Conservation (phyloP, 2,797 vertebrate species). For the Limosa lapponica region DNA sequence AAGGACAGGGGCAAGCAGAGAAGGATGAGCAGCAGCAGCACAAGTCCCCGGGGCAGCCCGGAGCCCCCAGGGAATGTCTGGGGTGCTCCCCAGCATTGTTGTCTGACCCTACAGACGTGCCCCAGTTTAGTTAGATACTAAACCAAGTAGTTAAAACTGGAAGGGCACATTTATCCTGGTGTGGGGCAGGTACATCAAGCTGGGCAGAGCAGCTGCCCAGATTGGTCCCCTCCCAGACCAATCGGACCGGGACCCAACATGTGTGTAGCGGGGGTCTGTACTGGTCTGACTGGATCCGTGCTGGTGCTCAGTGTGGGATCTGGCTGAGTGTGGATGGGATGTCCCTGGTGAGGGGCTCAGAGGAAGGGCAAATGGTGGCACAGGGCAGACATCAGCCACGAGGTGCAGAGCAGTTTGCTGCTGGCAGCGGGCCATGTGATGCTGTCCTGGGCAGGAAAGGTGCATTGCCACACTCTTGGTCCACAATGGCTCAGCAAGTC, state of each 20-base stretch:
- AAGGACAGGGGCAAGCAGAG: not conserved
- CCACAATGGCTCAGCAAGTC: not conserved
- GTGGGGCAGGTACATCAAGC: not conserved
- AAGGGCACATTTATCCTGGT: not conserved
- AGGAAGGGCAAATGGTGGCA: not conserved
- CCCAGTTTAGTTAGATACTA: not conserved
- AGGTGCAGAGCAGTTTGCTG: not conserved
- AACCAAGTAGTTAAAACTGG: not conserved
- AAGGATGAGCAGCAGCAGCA: not conserved
- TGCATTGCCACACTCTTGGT: not conserved
- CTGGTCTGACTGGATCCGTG: not conserved
- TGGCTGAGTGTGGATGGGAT: not conserved
- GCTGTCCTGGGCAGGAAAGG: not conserved
- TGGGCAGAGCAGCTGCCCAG: not conserved
- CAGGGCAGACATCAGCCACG: not conserved
- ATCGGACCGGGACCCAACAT: too few relatives aligned
- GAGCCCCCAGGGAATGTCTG: not conserved
- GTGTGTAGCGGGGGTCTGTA: not conserved
- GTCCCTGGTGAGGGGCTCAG: not conserved
- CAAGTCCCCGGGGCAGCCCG: not conserved
- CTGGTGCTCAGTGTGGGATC: not conserved
- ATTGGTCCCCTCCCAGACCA: too few relatives aligned
- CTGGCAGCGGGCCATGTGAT: not conserved
- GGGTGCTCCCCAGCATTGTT: not conserved
- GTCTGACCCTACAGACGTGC: not conserved